These are phyloP conservation scores for Dolichotis patagonum DNA, from an alignment of 2,113 vertebrate species.

Conservation along the genomic window DNA sequence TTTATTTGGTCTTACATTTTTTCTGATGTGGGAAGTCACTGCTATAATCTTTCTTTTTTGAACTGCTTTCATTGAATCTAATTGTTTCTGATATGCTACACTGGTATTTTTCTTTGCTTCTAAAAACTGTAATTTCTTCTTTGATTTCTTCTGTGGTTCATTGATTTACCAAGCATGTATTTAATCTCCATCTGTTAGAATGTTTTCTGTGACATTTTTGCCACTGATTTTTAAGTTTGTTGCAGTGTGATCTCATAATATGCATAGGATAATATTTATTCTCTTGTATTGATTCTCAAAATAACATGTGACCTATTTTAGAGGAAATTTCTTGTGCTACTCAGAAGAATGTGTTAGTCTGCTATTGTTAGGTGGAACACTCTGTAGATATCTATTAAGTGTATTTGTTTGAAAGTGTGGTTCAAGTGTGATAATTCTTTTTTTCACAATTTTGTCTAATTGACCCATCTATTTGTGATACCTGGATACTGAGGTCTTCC, in stretches of 20 bases:
- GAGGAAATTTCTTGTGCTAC: background rate
- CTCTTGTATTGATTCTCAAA: background rate
- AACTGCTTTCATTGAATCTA: background rate
- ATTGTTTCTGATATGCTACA: background rate
- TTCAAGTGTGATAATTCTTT: background rate
- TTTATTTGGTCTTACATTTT: background rate
- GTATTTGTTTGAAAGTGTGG: background rate
- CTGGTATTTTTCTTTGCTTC: background rate
- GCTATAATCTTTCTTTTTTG: background rate
- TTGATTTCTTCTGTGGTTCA: background rate
- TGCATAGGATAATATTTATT: background rate
- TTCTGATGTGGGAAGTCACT: background rate
- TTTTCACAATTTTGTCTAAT: too few species aligned
- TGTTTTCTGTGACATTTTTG: background rate
- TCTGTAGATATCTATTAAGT: background rate
- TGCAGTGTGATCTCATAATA: background rate
- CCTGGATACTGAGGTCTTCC: background rate
- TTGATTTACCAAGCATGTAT: background rate
- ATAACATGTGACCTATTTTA: background rate
- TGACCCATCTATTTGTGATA: background rate
- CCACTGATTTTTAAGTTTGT: background rate
- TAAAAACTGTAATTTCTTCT: background rate
- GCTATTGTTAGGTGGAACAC: background rate
- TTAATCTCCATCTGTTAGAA: background rate
- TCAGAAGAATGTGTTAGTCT: background rate